These are phyloP conservation scores for Eristalinus aeneus DNA, from an alignment of 2,888 invertebrate genomes.

Conservation along the genomic window DNA sequence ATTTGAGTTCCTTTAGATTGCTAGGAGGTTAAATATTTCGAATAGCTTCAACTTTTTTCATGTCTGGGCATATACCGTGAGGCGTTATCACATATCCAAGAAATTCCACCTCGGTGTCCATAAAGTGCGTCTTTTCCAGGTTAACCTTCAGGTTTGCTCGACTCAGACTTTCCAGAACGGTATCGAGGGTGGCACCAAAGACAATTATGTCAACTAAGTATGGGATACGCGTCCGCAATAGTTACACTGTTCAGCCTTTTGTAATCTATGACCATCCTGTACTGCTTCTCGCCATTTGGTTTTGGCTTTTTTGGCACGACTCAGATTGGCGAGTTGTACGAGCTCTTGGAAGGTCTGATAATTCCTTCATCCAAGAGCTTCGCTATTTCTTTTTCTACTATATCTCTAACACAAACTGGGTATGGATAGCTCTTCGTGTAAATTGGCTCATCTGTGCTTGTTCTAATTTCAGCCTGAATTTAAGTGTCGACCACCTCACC, in stretches of 20 bases:
- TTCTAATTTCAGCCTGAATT: slow-evolving; percentile 55
- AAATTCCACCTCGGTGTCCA: slow-evolving; percentile 54
- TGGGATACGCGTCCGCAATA: slow-evolving; percentile 39
- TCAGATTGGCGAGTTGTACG: slow-evolving; percentile 73
- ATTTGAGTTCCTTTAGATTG: slow-evolving; percentile 55
- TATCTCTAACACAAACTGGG: slow-evolving; percentile 75
- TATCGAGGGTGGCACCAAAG: neutral
- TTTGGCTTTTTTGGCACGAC: slow-evolving; percentile 70
- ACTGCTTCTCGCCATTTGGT: slow-evolving; percentile 60
- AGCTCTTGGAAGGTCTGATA: slow-evolving; percentile 73
- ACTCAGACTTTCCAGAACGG: neutral
- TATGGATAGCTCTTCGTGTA: slow-evolving; percentile 76
- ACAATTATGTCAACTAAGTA: neutral
- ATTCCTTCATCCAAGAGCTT: slow-evolving; percentile 74
- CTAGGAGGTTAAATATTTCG: slow-evolving; percentile 31
- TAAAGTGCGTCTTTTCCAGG: slow-evolving; percentile 52
- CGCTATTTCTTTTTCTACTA: slow-evolving; percentile 75
- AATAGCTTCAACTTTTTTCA: slow-evolving; percentile 35
- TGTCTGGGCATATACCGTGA: slow-evolving; percentile 43
- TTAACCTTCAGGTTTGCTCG: slow-evolving; percentile 4
- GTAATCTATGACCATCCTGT: slow-evolving; percentile 67
- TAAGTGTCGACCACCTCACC: neutral
- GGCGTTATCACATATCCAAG: slow-evolving; percentile 48
- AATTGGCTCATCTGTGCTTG: slow-evolving; percentile 72
- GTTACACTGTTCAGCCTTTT: slow-evolving; percentile 68